A percentile compares a stretch with the other conserved stretches of the same genome.
Evolutionary conservation across 2,888 invertebrate genomes (phyloP).

Genomic region (Lasiommata megera): DNA sequence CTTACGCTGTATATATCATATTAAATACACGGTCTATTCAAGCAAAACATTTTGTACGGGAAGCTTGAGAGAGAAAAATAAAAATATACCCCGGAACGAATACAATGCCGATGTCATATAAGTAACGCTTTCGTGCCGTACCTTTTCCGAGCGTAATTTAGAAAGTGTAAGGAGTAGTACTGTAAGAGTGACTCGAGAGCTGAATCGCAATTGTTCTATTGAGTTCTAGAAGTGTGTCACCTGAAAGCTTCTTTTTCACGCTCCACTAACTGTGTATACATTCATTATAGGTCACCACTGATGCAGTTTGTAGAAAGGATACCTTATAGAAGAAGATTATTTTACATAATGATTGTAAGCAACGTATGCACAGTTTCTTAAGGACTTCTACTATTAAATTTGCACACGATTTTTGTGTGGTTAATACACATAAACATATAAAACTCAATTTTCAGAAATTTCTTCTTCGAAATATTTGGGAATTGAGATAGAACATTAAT

Average conservation of each 20-base stretch:
- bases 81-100: neutral
- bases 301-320: neutral
- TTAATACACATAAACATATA: too few species aligned
- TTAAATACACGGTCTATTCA: neutral
- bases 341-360: neutral
- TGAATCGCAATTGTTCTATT: constrained; percentile 6
- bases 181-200: neutral
- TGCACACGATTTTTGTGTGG: too few species aligned
- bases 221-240: neutral
- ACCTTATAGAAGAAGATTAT: neutral
- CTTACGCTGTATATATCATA: neutral
- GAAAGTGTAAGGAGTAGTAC: neutral
- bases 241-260: neutral
- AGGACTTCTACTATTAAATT: too few species aligned
- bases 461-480: too few species aligned
- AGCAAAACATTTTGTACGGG: neutral
- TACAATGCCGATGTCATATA: neutral
- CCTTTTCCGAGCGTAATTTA: neutral
- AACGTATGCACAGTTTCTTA: too few species aligned
- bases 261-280: neutral
- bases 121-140: constrained; percentile 2
- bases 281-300: too few species aligned
- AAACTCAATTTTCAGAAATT: too few species aligned
- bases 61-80: neutral
- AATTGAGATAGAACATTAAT: too few species aligned